Base-by-base conservation (phyloP, 2,113 vertebrate genomes). In the Stigmatopora argus region DNA sequence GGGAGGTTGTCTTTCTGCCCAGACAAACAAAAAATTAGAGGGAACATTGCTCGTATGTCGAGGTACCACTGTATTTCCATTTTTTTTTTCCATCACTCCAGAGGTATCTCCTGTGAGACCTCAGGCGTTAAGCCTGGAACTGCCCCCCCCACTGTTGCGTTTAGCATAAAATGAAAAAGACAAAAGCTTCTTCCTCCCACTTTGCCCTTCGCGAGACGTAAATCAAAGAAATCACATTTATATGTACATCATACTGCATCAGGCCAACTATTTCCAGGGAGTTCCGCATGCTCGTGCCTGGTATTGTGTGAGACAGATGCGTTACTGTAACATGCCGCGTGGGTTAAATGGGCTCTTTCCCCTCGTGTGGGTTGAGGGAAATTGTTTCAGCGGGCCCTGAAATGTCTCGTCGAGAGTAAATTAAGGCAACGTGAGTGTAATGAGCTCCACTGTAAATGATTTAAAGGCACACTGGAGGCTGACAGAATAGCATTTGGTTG, bases 131-230 rank as follows among this genome's bases (percentile, higher is more conserved):
- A n/a, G n/a, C n/a, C n/a, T n/a, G n/a, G n/a, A n/a, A n/a, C n/a
- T n/a, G n/a, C n/a, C n/a, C n/a, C n/a, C 26, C 23, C 23, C 26
- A 23, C 53, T 31, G 11, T 26, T 72, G 66, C 61, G 56, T 66
- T 81, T 62, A 60, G 46, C 56, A 66, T 56, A 71, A 72, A 78
- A 63, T 49, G 17, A 59, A 59, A 68, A 63, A 77, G 38, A 78
- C 72, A 74, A 72, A 13, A 64, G 61, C 74, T 79, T 72, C 66
- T 81, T 69, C 80, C 68, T 72, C 79, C 74, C 70, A 70, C 75
- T n/a, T 61, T 66, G 49, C 18, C 19, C 55, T 41, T 41, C 9
- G 38, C 9, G 38, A 10, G 38, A 41, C 38, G 7, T 9, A 66
- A 62, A 81, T 79, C 59, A 35, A 61, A 41, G 19, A 62, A 49